A percentile compares a stretch with the other conserved stretches of the same genome.
Conservation (phyloP, 2,113 vertebrate species). For the Megaceryle torquata region DNA sequence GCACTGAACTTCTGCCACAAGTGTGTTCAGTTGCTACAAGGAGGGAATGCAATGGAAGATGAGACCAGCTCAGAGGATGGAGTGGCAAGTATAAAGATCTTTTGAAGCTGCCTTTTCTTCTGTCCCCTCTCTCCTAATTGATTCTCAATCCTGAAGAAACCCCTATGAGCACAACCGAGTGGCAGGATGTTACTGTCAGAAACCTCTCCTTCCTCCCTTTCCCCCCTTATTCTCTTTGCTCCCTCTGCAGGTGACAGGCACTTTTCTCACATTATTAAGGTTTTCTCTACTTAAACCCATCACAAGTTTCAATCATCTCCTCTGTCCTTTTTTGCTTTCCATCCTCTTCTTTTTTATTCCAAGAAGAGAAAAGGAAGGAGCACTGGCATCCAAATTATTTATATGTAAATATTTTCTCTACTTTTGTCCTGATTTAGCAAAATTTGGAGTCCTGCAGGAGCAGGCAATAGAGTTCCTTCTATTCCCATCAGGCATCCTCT, state of each 20-base stretch:
- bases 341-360: background rate
- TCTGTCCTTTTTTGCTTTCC: background rate
- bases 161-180: background rate
- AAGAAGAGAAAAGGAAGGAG: background rate
- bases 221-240: background rate
- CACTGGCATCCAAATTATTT: constrained; percentile 27
- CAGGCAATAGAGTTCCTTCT: background rate
- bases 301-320: background rate
- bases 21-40: background rate
- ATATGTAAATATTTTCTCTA: constrained; percentile 41
- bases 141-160: background rate
- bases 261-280: constrained; percentile 14
- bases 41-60: background rate
- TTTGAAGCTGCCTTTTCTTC: background rate
- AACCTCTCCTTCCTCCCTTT: background rate
- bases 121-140: background rate
- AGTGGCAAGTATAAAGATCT: background rate
- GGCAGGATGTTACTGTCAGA: background rate
- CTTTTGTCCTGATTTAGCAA: constrained; percentile 37
- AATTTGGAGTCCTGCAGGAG: constrained; percentile 7
- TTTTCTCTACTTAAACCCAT: background rate
- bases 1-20: background rate
- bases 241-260: background rate
- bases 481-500: constrained; percentile 5
- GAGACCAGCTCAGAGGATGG: background rate